phyloP scores from a whole-genome alignment of 2,888 invertebrate genomes.

The Trachelus troglodyta region DNA sequence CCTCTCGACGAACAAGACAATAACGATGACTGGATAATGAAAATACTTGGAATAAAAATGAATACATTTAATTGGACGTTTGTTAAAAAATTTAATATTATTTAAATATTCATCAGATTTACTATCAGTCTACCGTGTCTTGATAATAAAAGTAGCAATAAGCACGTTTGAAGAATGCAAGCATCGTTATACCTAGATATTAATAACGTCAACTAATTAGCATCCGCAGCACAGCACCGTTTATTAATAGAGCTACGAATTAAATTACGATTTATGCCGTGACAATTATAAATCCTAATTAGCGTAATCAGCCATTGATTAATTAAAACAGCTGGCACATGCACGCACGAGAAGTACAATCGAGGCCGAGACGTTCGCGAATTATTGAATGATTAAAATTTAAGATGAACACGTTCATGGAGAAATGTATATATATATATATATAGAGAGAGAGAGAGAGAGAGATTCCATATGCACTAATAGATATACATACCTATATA shows the following conservation, averaged over 20 bases:
- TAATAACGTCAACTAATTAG: background rate
- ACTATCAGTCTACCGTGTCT: background rate
- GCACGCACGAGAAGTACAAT: background rate
- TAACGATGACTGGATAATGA: background rate
- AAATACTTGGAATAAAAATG: background rate
- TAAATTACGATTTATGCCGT: background rate
- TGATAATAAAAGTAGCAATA: background rate
- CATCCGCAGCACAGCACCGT: background rate
- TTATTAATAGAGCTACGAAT: background rate
- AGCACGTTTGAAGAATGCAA: background rate
- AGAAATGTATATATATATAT: background rate
- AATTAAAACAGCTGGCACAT: background rate
- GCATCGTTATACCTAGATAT: background rate
- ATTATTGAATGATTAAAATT: background rate
- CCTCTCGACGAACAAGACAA: background rate
- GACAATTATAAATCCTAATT: background rate
- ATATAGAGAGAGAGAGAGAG: background rate
- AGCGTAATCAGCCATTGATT: background rate
- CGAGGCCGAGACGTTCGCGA: background rate
- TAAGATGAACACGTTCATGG: background rate
- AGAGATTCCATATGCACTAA: background rate
- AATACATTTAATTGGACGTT: background rate
- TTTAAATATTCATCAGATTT: background rate
- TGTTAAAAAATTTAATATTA: background rate
- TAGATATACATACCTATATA: background rate